A percentile compares a stretch with the other conserved stretches of the same genome.
phyloP scores from a whole-genome alignment of 2,888 invertebrate species.

The Corbicula japonica region DNA sequence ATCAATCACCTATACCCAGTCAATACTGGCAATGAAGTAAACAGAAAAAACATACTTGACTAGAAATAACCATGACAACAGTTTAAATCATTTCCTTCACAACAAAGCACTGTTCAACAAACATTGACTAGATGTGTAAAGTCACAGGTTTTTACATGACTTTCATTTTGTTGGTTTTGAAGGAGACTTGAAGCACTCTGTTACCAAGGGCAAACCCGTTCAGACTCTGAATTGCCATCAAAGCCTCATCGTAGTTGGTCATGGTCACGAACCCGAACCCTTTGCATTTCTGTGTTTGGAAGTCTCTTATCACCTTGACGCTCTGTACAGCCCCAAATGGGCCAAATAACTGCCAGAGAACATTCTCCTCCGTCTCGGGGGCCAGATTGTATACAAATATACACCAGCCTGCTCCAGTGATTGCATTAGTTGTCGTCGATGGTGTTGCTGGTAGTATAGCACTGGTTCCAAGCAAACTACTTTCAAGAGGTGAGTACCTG shows the following conservation, averaged over 20 bases:
- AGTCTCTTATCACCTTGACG: constrained; percentile 98
- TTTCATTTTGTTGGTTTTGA: constrained; percentile 91
- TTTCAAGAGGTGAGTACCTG: constrained; percentile 85
- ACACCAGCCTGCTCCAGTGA: constrained; percentile 91
- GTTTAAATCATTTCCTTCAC: constrained; percentile 21
- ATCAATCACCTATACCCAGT: neutral
- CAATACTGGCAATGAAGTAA: neutral
- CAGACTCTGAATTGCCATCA: constrained; percentile 97
- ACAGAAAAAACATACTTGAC: constrained; percentile 32
- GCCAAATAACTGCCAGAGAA: constrained; percentile 97
- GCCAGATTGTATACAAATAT: constrained; percentile 97
- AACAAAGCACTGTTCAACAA: constrained; percentile 26
- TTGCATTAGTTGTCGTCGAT: constrained; percentile 74
- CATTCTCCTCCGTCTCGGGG: constrained; percentile 96
- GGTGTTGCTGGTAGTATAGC: constrained; percentile 82
- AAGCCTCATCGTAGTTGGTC: constrained; percentile 99
- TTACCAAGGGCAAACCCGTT: constrained; percentile 98
- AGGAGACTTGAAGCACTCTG: constrained; percentile 98
- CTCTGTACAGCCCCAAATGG: constrained; percentile 99
- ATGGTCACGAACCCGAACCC: constrained; percentile 99
- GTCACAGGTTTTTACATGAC: constrained; percentile 46
- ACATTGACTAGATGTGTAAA: constrained; percentile 40
- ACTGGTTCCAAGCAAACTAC: constrained; percentile 80
- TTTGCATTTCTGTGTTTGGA: constrained; percentile 98
- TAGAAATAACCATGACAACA: constrained; percentile 40